Base-by-base conservation (phyloP, 1,140 invertebrate species). In the Drosophila albomicans region DNA sequence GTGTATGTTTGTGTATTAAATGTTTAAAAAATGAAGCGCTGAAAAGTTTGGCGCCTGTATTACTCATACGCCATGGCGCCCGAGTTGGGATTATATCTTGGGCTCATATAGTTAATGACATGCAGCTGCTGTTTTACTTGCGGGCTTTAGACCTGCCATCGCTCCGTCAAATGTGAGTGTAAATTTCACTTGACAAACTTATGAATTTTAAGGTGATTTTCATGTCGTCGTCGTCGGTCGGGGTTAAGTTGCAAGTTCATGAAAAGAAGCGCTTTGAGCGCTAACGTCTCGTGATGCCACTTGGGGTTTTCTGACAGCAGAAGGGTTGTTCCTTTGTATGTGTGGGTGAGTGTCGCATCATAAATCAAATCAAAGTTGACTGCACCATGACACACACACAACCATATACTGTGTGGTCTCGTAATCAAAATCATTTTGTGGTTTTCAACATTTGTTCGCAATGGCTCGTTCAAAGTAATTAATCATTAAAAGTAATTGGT, bases 201-300 rank as follows among this genome's bases (percentile, higher is more conserved):
- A 88, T 88, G 85, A 88, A 88, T 88, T 88, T 88, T 85, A 89
- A 89, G 84, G 85, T 88, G 84, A 87, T 87, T 87, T 67, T 57
- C 76, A 68, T 87, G 79, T 72, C 64, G 82, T 59, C 3, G 20
- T 25, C 20, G 20, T 25, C 20, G 20, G 20, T 25, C 25, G 16
- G 46, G 51, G 35, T 46, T 43, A 57, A 62, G 56, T 52, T 68
- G 8, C 25, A 58, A 58, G 45, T 45, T 13, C 45, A 25, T 51
- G 62, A 72, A 72, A 57, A 41, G 46, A 52, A 45, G 6, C 16
- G 54, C 28, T 43, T 48, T 11, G 20, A 28, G 52, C 45, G 43
- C 35, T 54, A 13, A 35, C 28, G 30, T 49, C 61, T 15, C 13
- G 15, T 56, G 48, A 11, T 38, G 38, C 48, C 20, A 10, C 59